Evolutionary conservation across 2,113 vertebrate species (phyloP).

Genomic region (Urocynchramus pylzowi): DNA sequence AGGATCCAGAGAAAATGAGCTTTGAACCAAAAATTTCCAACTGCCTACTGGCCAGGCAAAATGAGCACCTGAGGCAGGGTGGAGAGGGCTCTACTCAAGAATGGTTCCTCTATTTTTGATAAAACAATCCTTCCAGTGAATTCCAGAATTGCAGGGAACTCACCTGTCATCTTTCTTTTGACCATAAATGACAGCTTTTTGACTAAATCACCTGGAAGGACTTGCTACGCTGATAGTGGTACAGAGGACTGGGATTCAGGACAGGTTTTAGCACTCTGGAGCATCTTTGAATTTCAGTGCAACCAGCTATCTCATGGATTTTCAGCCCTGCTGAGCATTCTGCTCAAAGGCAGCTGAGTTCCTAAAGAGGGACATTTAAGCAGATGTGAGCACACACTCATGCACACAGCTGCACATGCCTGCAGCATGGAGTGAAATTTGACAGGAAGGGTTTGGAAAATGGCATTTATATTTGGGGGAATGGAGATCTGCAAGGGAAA

Average conservation of each 20-base stretch:
- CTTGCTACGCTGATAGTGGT: background rate
- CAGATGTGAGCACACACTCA: background rate
- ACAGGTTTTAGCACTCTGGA: background rate
- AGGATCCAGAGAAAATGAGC: background rate
- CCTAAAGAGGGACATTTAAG: background rate
- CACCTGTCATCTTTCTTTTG: background rate
- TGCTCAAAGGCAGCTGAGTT: background rate
- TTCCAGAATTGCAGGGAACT: background rate
- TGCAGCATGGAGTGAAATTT: background rate
- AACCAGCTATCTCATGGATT: background rate
- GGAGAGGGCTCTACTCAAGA: background rate
- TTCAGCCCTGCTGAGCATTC: background rate
- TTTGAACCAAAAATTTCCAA: background rate
- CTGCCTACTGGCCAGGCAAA: background rate
- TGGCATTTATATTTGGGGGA: background rate
- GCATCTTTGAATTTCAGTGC: background rate
- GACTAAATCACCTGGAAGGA: background rate
- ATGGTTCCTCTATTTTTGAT: background rate
- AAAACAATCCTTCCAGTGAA: background rate
- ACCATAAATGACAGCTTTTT: background rate
- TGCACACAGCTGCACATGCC: background rate
- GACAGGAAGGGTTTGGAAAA: background rate
- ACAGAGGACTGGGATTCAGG: background rate
- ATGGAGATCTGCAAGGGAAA: background rate
- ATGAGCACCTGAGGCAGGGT: background rate